These are phyloP conservation scores for Podarcis lilfordi DNA, from an alignment of 2,797 vertebrate species.

Conservation along the genomic window DNA sequence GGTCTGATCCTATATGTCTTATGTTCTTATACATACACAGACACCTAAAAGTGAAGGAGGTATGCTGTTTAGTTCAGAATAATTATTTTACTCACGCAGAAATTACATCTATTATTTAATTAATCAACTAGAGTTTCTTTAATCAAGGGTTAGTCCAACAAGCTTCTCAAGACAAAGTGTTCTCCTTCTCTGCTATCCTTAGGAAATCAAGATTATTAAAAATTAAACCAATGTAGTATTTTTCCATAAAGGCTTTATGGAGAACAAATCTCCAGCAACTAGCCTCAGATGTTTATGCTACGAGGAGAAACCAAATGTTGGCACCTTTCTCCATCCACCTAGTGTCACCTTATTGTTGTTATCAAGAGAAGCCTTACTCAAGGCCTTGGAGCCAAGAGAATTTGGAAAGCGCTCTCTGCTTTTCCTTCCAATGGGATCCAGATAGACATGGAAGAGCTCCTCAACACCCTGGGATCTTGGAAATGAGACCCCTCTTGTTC, in stretches of 20 bases:
- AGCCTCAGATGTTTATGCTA: constrained; percentile 9
- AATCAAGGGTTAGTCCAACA: not conserved
- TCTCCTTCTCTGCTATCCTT: not conserved
- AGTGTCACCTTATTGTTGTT: not conserved
- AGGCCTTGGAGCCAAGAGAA: constrained; percentile 8
- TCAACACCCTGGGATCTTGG: constrained; percentile 54
- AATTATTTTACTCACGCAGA: too few species aligned
- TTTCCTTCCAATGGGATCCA: constrained; percentile 34
- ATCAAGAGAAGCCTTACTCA: constrained; percentile 18
- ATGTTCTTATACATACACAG: too few species aligned
- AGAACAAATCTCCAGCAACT: constrained; percentile 14
- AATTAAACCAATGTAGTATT: constrained; percentile 39
- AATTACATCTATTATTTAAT: too few species aligned
- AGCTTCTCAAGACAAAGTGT: not conserved
- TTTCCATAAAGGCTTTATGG: constrained; percentile 49
- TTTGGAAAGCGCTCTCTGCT: constrained; percentile 54
- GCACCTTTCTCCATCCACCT: constrained; percentile 31
- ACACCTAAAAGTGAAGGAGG: too few species aligned
- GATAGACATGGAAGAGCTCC: constrained; percentile 37
- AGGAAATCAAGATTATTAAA: not conserved
- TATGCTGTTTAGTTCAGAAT: too few species aligned
- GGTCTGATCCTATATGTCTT: too few species aligned
- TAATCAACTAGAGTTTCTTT: not conserved
- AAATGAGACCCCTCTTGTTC: constrained; percentile 55
- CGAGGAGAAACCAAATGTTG: constrained; percentile 30